A percentile compares a stretch with the other conserved stretches of the same genome.
Evolutionary conservation across 2,797 vertebrate genomes (phyloP).

Genomic region (Alfaro cultratus): DNA sequence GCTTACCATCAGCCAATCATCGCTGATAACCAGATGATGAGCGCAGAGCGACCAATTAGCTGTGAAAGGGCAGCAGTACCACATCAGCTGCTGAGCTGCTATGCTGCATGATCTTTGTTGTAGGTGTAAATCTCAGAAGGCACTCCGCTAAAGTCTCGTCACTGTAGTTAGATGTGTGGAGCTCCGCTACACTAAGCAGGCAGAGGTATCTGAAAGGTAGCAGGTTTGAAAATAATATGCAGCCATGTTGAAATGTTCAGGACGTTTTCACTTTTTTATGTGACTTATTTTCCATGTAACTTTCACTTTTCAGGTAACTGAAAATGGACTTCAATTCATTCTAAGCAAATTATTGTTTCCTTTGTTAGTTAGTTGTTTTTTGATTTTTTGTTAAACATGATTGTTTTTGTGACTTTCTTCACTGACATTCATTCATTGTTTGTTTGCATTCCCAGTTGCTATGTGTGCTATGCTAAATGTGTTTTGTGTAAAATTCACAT

Average conservation of each 20-base stretch:
- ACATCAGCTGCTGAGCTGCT: constrained; percentile 63
- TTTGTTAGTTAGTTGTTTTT: not conserved
- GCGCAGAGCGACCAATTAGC: constrained; percentile 73
- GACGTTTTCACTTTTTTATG: not conserved
- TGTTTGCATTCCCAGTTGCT: not conserved
- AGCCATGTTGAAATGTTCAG: not conserved
- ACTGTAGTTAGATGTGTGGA: constrained; percentile 39
- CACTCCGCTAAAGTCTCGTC: constrained; percentile 48
- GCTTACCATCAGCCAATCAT: constrained; percentile 80
- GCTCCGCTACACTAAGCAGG: constrained; percentile 26
- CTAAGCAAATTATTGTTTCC: not conserved
- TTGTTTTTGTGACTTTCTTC: not conserved
- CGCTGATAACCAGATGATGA: constrained; percentile 80
- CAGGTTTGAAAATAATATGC: constrained; percentile 17
- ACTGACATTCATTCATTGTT: not conserved
- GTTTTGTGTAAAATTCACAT: not conserved
- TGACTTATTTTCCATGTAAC: not conserved
- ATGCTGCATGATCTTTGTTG: constrained; percentile 62
- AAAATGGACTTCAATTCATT: not conserved
- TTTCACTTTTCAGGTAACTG: not conserved
- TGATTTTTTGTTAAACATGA: not conserved
- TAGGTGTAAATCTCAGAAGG: constrained; percentile 60
- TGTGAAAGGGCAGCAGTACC: constrained; percentile 72
- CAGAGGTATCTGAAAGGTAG: constrained; percentile 15
- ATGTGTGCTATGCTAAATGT: not conserved